These are phyloP conservation scores for Pachypanchax playfairii DNA, from an alignment of 2,113 vertebrate genomes.

Conservation along the genomic window DNA sequence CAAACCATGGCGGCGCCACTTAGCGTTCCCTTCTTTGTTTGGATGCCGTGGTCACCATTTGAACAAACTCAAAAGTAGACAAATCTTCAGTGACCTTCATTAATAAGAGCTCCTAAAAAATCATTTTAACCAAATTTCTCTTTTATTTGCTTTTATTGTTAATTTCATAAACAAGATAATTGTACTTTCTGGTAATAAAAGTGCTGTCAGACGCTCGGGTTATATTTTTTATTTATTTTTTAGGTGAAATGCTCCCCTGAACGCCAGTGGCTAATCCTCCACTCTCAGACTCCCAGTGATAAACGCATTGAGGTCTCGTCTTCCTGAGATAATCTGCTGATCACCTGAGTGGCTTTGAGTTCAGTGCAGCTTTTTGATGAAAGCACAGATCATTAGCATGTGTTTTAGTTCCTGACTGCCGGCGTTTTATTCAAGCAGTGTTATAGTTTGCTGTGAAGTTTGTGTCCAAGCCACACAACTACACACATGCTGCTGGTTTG, in stretches of 20 bases:
- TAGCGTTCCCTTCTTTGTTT: conserved; percentile 8
- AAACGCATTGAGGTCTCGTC: conserved; percentile 13
- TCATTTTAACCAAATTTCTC: not conserved
- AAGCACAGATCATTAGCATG: not conserved
- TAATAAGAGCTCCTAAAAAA: not conserved
- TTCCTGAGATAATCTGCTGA: conserved; percentile 13
- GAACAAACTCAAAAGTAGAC: conserved; percentile 16
- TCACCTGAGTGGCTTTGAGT: not conserved
- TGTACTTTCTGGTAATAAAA: not conserved
- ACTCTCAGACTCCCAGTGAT: conserved; percentile 17
- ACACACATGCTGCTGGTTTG: conserved; percentile 9
- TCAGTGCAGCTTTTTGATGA: conserved; percentile 4
- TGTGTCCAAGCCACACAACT: not conserved
- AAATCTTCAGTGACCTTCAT: not conserved
- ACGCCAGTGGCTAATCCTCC: conserved; percentile 30
- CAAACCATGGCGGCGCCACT: conserved; percentile 5
- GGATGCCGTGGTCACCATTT: not conserved
- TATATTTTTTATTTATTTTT: not conserved
- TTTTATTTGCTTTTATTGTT: too few relatives aligned
- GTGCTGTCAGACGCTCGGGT: not conserved
- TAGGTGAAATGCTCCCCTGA: conserved; percentile 16
- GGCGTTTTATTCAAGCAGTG: not conserved
- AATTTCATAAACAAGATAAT: too few relatives aligned
- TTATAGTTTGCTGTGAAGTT: not conserved
- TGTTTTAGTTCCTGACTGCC: not conserved